A percentile compares a stretch with the other conserved stretches of the same genome.
These are phyloP conservation scores for Mus spretus DNA, from an alignment of 2,797 vertebrate species.

Conservation along the genomic window DNA sequence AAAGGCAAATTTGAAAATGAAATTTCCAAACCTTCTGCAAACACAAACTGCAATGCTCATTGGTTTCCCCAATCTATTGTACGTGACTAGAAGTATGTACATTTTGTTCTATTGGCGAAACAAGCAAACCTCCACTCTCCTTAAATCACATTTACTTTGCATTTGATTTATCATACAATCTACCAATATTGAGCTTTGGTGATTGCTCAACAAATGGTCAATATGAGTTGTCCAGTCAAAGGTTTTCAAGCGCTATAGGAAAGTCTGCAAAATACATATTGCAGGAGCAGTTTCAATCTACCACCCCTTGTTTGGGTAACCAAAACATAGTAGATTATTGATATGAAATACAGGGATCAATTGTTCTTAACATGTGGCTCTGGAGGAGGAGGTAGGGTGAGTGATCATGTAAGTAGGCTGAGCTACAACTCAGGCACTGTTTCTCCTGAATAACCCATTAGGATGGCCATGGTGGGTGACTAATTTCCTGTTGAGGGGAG, in stretches of 20 bases:
- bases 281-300: too few relatives aligned
- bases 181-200: not conserved
- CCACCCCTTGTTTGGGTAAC: not conserved
- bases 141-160: not conserved
- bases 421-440: not conserved
- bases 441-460: not conserved
- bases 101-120: constrained; percentile 31
- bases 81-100: not conserved
- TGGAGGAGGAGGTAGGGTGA: not conserved
- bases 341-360: not conserved
- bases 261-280: not conserved
- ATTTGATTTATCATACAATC: not conserved
- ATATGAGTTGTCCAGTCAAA: not conserved
- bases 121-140: not conserved
- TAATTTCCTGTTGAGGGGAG: not conserved
- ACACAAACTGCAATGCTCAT: not conserved
- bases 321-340: not conserved
- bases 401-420: not conserved
- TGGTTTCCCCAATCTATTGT: constrained; percentile 10
- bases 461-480: too few relatives aligned
- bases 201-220: constrained; percentile 34
- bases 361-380: not conserved
- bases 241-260: not conserved
- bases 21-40: not conserved
- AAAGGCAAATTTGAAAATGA: not conserved